phyloP scores from a whole-genome alignment of 1,140 invertebrate genomes.

The Argopecten irradians region DNA sequence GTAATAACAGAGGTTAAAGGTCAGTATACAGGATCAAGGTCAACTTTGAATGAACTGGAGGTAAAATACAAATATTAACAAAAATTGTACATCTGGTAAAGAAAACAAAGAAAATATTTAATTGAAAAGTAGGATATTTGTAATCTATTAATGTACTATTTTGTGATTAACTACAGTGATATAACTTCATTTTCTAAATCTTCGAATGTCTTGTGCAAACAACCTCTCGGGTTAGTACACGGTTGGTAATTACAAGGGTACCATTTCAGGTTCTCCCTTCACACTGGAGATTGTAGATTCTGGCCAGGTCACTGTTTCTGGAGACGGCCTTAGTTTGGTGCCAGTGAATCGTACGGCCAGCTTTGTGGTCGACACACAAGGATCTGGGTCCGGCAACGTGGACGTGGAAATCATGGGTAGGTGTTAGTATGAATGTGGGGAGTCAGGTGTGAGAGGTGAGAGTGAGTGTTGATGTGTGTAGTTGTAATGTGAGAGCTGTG shows the following conservation, averaged over 20 bases:
- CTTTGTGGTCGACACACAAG: slow-evolving; percentile 80
- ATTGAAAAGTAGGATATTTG: no score
- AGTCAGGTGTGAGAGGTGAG: background rate
- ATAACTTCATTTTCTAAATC: no score
- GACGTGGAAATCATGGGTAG: slow-evolving; percentile 77
- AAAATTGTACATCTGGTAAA: no score
- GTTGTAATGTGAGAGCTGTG: background rate
- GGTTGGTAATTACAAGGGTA: no score
- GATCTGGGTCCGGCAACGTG: slow-evolving; percentile 76
- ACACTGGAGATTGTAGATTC: slow-evolving; percentile 79
- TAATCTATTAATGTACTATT: no score
- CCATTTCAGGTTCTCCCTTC: slow-evolving; percentile 80
- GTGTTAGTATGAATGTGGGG: slow-evolving; percentile 26
- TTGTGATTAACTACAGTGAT: no score
- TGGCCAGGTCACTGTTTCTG: slow-evolving; percentile 79
- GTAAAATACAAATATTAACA: no score
- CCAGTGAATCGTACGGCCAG: slow-evolving; percentile 81
- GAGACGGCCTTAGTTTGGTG: slow-evolving; percentile 83
- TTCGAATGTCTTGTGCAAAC: background rate
- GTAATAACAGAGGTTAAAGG: background rate
- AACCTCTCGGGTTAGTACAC: no score
- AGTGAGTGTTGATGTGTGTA: no score
- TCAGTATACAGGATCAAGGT: background rate
- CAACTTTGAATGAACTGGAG: no score
- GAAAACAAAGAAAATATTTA: no score